phyloP scores from a whole-genome alignment of 2,888 invertebrate species.

The Cephalotes varians region DNA sequence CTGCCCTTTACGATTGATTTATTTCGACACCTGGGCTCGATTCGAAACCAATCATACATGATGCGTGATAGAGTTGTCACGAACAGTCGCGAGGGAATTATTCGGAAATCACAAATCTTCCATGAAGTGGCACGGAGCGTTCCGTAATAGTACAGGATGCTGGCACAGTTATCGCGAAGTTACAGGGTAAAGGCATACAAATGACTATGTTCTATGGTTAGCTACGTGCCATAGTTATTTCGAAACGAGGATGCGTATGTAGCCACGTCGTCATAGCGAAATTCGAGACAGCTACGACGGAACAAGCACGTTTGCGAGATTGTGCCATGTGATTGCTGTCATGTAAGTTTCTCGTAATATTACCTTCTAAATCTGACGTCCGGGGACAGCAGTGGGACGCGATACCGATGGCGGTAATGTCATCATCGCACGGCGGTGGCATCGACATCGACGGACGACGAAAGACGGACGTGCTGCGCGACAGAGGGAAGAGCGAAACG shows the following conservation, averaged over 20 bases:
- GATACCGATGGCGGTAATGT: constrained; percentile 59
- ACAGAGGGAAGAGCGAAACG: constrained; percentile 71
- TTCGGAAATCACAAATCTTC: constrained; percentile 15
- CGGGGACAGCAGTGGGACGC: constrained; percentile 37
- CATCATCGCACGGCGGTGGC: constrained; percentile 59
- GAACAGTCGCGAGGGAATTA: constrained; percentile 16
- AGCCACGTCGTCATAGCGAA: constrained; percentile 14
- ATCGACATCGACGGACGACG: constrained; percentile 44
- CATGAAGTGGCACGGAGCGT: neutral
- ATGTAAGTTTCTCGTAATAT: constrained; percentile 57
- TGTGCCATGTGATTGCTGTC: constrained; percentile 36
- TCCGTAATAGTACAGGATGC: neutral
- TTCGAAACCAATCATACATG: constrained; percentile 7
- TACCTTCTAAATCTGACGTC: constrained; percentile 56
- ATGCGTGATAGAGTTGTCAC: constrained; percentile 27
- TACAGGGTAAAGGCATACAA: constrained; percentile 27
- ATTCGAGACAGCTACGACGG: constrained; percentile 11
- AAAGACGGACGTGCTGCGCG: constrained; percentile 36
- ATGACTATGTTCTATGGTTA: constrained; percentile 34
- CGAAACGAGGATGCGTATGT: neutral
- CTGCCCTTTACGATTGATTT: constrained; percentile 43
- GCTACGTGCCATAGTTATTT: constrained; percentile 20
- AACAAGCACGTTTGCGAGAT: constrained; percentile 28
- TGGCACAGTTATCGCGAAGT: constrained; percentile 31
- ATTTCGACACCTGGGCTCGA: constrained; percentile 29